Evolutionary conservation across 2,113 vertebrate genomes (phyloP).

Genomic region (Lophius piscatorius): DNA sequence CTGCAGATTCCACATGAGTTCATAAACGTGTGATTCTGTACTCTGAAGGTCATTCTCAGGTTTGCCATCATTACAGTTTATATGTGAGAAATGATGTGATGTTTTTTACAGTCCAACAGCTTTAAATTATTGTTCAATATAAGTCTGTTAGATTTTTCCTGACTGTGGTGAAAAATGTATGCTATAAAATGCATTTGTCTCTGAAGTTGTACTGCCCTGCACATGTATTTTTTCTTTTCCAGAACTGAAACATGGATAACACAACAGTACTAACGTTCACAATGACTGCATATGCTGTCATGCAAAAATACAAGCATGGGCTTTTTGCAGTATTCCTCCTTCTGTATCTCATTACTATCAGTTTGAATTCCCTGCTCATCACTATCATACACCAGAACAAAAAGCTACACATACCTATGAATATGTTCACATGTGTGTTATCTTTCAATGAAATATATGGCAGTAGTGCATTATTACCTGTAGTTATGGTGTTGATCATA

Average conservation of each 20-base stretch:
- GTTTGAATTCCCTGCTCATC: constrained; percentile 56
- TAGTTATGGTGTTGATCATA: constrained; percentile 34
- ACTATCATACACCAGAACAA: constrained; percentile 47
- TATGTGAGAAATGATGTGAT: no score
- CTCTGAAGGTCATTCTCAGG: no score
- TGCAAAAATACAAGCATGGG: constrained; percentile 53
- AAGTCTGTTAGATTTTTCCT: neutral
- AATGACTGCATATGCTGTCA: constrained; percentile 52
- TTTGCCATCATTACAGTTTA: neutral
- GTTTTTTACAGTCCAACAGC: neutral
- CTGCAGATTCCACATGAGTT: neutral
- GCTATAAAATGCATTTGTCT: neutral
- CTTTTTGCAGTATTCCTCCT: constrained; percentile 55
- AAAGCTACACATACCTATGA: constrained; percentile 68
- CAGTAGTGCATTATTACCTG: constrained; percentile 53
- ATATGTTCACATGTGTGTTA: constrained; percentile 59
- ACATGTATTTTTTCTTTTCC: constrained; percentile 13
- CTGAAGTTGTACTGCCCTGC: neutral
- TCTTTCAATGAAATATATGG: constrained; percentile 67
- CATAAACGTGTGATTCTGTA: neutral
- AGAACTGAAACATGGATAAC: constrained; percentile 61
- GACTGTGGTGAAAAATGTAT: neutral
- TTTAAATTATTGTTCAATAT: neutral
- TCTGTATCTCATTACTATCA: constrained; percentile 46
- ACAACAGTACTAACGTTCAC: constrained; percentile 45